Conservation (phyloP, 2,888 invertebrate genomes). For the Acleris sparsana region DNA sequence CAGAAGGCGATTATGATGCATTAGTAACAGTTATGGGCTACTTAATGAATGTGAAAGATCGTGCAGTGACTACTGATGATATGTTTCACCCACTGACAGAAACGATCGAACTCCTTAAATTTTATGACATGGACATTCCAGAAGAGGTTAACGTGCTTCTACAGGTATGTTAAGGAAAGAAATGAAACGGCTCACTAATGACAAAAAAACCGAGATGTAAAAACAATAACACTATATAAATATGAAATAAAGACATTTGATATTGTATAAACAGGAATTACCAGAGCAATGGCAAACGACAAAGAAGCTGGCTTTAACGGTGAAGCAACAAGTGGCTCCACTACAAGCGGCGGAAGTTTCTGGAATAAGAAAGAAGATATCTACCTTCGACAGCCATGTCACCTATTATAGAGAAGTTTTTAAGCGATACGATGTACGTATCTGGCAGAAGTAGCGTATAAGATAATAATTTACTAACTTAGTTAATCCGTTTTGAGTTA, state of each 20-base stretch:
- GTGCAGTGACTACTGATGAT: constrained; percentile 93
- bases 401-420: constrained; percentile 94
- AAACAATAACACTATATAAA: too few relatives aligned
- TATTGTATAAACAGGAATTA: constrained; percentile 85
- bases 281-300: constrained; percentile 98
- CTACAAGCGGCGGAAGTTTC: constrained; percentile 97
- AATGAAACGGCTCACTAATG: neutral
- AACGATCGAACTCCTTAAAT: constrained; percentile 95
- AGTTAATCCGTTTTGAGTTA: neutral
- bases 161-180: constrained; percentile 76
- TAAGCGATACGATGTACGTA: constrained; percentile 85
- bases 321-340: constrained; percentile 97
- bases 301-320: constrained; percentile 94
- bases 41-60: constrained; percentile 95
- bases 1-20: constrained; percentile 94
- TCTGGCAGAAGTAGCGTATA: neutral
- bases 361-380: constrained; percentile 93
- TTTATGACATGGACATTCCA: constrained; percentile 98
- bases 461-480: neutral
- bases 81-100: constrained; percentile 98
- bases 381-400: constrained; percentile 92
- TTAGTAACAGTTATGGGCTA: constrained; percentile 97
- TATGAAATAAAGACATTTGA: constrained; percentile 9
- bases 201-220: neutral
- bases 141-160: constrained; percentile 97